These are phyloP conservation scores for Lethocerus indicus DNA, from an alignment of 1,140 invertebrate genomes.

Conservation along the genomic window DNA sequence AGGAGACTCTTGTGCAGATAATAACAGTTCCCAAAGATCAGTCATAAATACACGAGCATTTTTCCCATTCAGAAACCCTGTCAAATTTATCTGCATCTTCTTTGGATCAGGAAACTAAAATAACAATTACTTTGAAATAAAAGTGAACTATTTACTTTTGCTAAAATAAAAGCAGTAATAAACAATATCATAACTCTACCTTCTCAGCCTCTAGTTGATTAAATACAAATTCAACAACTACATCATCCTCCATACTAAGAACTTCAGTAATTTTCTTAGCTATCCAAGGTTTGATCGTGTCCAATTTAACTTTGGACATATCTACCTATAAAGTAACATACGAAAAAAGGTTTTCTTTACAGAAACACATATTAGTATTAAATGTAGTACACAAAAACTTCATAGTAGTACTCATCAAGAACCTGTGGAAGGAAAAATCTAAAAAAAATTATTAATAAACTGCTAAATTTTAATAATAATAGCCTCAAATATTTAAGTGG, in stretches of 20 bases:
- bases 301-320: conserved; percentile 95
- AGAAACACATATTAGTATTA: too few relatives aligned
- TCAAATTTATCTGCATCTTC: conserved; percentile 99
- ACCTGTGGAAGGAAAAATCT: too few relatives aligned
- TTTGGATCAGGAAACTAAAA: conserved; percentile 84
- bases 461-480: too few relatives aligned
- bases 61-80: conserved; percentile 95
- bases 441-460: too few relatives aligned
- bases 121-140: conserved; percentile 18
- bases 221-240: conserved; percentile 96
- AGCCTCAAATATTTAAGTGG: too few relatives aligned
- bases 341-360: too few relatives aligned
- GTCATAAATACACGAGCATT: conserved; percentile 95
- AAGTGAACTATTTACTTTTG: background rate
- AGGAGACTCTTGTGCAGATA: conserved; percentile 88
- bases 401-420: too few relatives aligned
- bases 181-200: conserved; percentile 30
- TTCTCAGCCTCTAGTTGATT: conserved; percentile 89
- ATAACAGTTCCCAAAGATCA: conserved; percentile 86
- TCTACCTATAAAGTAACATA: conserved; percentile 66
- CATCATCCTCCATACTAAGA: conserved; percentile 93
- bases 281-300: conserved; percentile 98
- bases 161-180: background rate
- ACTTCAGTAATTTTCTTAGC: conserved; percentile 89
- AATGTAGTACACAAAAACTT: too few relatives aligned